Conservation (phyloP, 2,888 invertebrate species). For the Plemyria rubiginata region DNA sequence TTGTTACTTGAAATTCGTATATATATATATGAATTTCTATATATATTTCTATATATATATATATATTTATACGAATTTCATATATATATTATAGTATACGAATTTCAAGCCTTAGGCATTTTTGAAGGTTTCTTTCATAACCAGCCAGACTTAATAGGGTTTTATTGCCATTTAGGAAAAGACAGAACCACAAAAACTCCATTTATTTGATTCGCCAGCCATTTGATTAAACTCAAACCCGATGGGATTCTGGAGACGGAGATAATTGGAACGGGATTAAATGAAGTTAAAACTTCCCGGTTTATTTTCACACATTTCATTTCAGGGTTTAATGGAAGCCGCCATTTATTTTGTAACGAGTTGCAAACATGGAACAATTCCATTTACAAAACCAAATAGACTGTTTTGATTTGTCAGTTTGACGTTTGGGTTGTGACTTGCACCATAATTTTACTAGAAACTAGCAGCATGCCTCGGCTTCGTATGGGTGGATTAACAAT, state of each 20-base stretch:
- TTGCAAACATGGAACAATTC: slow-evolving; percentile 4
- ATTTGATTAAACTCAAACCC: slow-evolving; percentile 39
- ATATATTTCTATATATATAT: too few relatives aligned
- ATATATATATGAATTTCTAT: too few relatives aligned
- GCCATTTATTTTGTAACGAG: slow-evolving; percentile 15
- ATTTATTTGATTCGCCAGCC: slow-evolving; percentile 25
- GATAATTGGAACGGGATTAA: slow-evolving; percentile 42
- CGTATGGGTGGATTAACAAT: too few relatives aligned
- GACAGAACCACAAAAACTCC: slow-evolving; percentile 10
- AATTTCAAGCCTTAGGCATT: too few relatives aligned
- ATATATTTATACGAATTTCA: too few relatives aligned
- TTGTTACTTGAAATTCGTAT: too few relatives aligned
- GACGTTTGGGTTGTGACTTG: background rate
- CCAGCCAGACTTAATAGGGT: background rate
- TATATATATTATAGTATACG: too few relatives aligned
- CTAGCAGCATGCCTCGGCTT: too few relatives aligned
- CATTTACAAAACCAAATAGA: slow-evolving; percentile 1
- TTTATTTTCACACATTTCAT: slow-evolving; percentile 23
- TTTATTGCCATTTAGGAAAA: background rate
- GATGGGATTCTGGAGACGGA: slow-evolving; percentile 37
- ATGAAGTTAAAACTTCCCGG: slow-evolving; percentile 27
- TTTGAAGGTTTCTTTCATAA: too few relatives aligned
- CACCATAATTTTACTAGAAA: background rate
- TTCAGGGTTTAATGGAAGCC: slow-evolving; percentile 9
- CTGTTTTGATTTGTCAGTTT: background rate